phyloP scores from a whole-genome alignment of 2,888 invertebrate genomes.

The Stenurella melanura region DNA sequence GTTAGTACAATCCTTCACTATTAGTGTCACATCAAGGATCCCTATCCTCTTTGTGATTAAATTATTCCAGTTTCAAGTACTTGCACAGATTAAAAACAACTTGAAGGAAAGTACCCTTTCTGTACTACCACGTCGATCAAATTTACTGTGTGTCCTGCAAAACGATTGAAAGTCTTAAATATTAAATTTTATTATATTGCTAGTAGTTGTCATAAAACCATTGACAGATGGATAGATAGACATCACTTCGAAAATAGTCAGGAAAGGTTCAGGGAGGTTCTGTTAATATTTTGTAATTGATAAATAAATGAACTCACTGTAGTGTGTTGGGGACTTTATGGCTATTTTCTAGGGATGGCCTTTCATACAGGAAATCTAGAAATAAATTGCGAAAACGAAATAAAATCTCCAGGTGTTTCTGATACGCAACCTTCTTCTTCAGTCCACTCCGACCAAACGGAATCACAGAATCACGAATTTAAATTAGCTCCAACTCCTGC shows the following conservation, averaged over 20 bases:
- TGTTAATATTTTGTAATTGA: background rate
- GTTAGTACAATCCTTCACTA: too few species aligned
- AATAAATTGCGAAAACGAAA: slow-evolving; percentile 12
- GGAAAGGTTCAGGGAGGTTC: too few species aligned
- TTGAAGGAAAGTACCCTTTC: too few species aligned
- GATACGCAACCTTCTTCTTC: slow-evolving; percentile 47
- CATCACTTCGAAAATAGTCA: background rate
- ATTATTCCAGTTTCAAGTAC: too few species aligned
- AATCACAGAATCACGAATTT: slow-evolving; percentile 73
- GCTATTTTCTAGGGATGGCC: slow-evolving; percentile 15
- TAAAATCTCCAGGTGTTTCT: slow-evolving; percentile 45
- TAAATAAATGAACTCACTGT: background rate
- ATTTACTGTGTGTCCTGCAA: too few species aligned
- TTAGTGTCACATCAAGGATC: too few species aligned
- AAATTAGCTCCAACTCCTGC: slow-evolving; percentile 95
- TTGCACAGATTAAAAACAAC: too few species aligned
- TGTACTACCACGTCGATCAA: too few species aligned
- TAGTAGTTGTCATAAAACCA: too few species aligned
- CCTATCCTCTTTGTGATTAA: too few species aligned
- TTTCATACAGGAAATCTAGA: slow-evolving; percentile 36
- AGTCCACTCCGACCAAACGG: slow-evolving; percentile 38
- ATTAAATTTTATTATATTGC: too few species aligned
- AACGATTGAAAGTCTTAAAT: too few species aligned
- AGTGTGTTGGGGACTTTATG: background rate
- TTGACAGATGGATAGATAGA: background rate